Evolutionary conservation across 2,888 invertebrate genomes (phyloP), one percentile per base, ranked within the genome.

Genomic region (Stenodema calcarata): DNA sequence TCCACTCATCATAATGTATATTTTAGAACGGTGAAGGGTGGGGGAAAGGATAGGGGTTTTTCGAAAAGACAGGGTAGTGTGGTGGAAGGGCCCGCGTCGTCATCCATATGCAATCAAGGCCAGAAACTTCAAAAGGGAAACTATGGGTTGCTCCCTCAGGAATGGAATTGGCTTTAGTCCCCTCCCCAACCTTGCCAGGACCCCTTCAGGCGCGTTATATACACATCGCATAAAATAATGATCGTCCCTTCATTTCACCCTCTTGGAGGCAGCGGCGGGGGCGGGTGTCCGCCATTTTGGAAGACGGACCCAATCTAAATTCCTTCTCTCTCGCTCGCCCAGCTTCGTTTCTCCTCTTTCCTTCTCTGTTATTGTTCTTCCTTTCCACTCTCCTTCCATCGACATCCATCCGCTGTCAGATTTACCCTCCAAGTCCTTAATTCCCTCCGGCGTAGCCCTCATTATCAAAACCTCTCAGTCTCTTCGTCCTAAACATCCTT

Each of bases 201-300:
- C n/a, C 27, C 83, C 41, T 23, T 70, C 54, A 54, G 54, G 62
- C 86, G 84, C 87, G 88, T 88, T 88, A 88, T 89, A 88, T 89
- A 89, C 88, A 89, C 89, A 89, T 88, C 89, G 88, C 88, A 89
- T 89, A 88, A 89, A 89, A 89, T 89, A 89, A 89, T 89, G 89
- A 89, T 89, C 88, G 88, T 69, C 30, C 62, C 41, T 54, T 23
- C 86, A 23, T 54, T 80, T 62, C 80, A 80, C 28, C 80, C 54
- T 35, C 70, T 69, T n/a, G 75, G 28, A 42, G 4, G 69, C 35
- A 16, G 76, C 30, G 23, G 27, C 23, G 76, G 44, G 78, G 79
- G 70, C 35, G 69, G 42, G 79, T 28, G 44, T 62, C 79, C 86
- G 78, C 86, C 86, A 86, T 86, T 86, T 86, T 86, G 86, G 54